A percentile compares a stretch with the other conserved stretches of the same genome.
These are phyloP conservation scores for Latheticus oryzae DNA, from an alignment of 2,888 invertebrate genomes.

Conservation along the genomic window DNA sequence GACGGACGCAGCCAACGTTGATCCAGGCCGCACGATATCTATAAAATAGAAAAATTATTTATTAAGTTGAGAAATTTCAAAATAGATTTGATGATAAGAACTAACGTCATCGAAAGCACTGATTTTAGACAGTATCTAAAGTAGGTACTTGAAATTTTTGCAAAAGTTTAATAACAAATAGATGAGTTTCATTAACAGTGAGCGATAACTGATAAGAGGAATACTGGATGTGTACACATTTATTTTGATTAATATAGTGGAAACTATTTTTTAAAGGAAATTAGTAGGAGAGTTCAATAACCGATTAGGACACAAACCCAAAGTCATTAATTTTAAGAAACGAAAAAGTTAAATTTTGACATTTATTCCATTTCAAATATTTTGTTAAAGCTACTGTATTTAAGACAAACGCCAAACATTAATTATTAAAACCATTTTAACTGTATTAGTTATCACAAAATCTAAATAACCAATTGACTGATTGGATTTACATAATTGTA, in stretches of 20 bases:
- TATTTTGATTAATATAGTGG: too few species aligned
- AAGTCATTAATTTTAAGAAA: too few species aligned
- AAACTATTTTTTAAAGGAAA: too few species aligned
- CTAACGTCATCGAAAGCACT: constrained; percentile 18
- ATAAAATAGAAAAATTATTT: constrained; percentile 45
- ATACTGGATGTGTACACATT: too few species aligned
- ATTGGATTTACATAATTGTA: constrained; percentile 13
- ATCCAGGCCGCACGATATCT: constrained; percentile 44
- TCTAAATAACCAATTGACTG: constrained; percentile 18
- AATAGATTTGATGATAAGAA: too few species aligned
- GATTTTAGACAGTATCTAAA: constrained; percentile 15
- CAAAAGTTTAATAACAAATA: too few species aligned
- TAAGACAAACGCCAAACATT: constrained; percentile 10
- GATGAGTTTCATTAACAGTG: too few species aligned
- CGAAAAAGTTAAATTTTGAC: too few species aligned
- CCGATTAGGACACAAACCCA: constrained; percentile 21
- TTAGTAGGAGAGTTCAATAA: constrained; percentile 34
- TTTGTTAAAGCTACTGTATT: constrained; percentile 14
- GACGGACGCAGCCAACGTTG: constrained; percentile 35
- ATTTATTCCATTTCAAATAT: too few species aligned
- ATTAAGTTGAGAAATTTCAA: too few species aligned
- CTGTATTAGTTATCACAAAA: constrained; percentile 26
- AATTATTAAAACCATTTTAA: constrained; percentile 16
- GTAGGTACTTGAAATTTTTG: constrained; percentile 19
- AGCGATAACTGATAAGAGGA: neutral